Evolutionary conservation across 2,888 invertebrate species (phyloP).

Genomic region (Rhogogaster chlorosoma): DNA sequence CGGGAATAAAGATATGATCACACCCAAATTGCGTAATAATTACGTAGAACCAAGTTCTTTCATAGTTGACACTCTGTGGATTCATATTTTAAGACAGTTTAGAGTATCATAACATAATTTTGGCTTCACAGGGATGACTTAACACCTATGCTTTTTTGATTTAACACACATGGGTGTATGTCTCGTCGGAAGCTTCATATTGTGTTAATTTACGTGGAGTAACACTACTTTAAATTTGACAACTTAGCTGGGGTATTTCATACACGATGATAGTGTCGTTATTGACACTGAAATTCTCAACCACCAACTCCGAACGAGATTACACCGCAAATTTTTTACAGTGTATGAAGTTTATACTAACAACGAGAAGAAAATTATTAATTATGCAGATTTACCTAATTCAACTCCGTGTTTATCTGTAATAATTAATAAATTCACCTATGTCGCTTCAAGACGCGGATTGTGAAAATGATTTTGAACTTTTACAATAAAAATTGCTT

Average conservation of each 20-base stretch:
- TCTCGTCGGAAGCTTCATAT: not conserved
- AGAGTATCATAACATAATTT: too few relatives aligned
- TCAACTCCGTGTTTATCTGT: too few relatives aligned
- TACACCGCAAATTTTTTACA: slow-evolving; percentile 1
- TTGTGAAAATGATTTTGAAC: too few relatives aligned
- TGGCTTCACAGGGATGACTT: not conserved
- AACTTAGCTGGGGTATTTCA: slow-evolving; percentile 5
- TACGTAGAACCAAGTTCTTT: not conserved
- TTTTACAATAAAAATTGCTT: too few relatives aligned
- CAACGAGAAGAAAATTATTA: too few relatives aligned
- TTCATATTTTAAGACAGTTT: not conserved
- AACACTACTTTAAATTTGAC: not conserved
- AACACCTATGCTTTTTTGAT: not conserved
- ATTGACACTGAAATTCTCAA: slow-evolving; percentile 11
- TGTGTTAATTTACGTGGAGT: not conserved
- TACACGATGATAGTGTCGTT: not conserved
- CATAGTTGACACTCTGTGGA: not conserved
- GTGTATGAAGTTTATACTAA: not conserved
- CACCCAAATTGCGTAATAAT: too few relatives aligned
- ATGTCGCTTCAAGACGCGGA: too few relatives aligned
- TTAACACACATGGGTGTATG: not conserved
- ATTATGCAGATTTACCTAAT: too few relatives aligned
- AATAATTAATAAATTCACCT: too few relatives aligned
- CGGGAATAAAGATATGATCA: too few relatives aligned
- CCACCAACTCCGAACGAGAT: slow-evolving; percentile 9